These are phyloP conservation scores for Hydra vulgaris DNA, from an alignment of 30 jellyfish, hydroid and myxozoan genomes.

Conservation along the genomic window DNA sequence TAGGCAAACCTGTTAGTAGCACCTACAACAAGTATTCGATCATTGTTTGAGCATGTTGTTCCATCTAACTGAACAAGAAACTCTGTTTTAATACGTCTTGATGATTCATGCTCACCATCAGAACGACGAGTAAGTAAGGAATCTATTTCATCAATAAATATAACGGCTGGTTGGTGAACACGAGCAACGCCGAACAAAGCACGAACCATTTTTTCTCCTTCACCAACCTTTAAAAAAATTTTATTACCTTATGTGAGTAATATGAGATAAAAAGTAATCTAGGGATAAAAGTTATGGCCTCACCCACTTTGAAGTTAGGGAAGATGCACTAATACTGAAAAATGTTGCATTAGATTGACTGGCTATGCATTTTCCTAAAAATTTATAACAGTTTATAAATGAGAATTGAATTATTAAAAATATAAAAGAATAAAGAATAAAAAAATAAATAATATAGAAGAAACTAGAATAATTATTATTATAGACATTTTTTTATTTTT, in stretches of 20 bases:
- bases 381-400: not conserved
- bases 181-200: constrained; percentile 97
- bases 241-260: too few relatives aligned
- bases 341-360: constrained; percentile 95
- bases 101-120: constrained; percentile 99
- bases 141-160: constrained; percentile 94
- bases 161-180: constrained; percentile 90
- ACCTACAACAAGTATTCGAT: constrained; percentile 88
- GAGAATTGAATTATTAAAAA: too few relatives aligned
- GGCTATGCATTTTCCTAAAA: constrained; percentile 98
- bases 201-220: constrained; percentile 98
- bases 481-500: too few relatives aligned
- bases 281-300: too few relatives aligned
- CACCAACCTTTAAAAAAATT: constrained; percentile 69
- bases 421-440: too few relatives aligned
- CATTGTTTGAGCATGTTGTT: constrained; percentile 74
- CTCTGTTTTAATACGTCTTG: constrained; percentile 95
- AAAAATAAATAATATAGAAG: too few relatives aligned
- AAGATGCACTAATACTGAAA: constrained; percentile 95
- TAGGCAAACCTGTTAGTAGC: constrained; percentile 96
- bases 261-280: too few relatives aligned
- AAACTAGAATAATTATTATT: too few relatives aligned
- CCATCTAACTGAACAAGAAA: constrained; percentile 98
- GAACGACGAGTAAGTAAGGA: constrained; percentile 90
- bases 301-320: constrained; percentile 98